phyloP scores from a whole-genome alignment of 1,140 invertebrate genomes.

The Drosophila nigrodunni region DNA sequence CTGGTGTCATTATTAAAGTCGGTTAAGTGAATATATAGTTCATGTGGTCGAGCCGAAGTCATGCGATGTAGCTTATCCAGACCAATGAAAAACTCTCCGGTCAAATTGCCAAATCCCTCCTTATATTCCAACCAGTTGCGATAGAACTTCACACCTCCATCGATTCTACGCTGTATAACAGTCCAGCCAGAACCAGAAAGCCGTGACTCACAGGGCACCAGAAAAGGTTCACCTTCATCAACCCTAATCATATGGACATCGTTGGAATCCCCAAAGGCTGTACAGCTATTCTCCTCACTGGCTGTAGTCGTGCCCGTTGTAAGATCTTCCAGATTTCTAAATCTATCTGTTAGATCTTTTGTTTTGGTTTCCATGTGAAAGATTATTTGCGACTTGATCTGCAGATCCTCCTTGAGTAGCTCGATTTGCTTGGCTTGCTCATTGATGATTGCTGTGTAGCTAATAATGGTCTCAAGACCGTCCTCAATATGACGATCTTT shows the following conservation, averaged over 20 bases:
- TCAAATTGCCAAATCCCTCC: slow-evolving; percentile 49
- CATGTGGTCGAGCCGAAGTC: slow-evolving; percentile 31
- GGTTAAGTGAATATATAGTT: slow-evolving; percentile 87
- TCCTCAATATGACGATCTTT: slow-evolving; percentile 25
- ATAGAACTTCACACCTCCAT: slow-evolving; percentile 43
- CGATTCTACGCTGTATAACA: slow-evolving; percentile 45
- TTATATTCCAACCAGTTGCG: slow-evolving; percentile 51
- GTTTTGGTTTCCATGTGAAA: slow-evolving; percentile 18
- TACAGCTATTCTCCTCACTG: slow-evolving; percentile 17
- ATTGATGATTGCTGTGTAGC: slow-evolving; percentile 27
- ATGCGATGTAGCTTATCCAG: slow-evolving; percentile 54
- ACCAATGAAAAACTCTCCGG: slow-evolving; percentile 56
- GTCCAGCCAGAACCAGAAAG: slow-evolving; percentile 40
- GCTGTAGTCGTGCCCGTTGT: background rate
- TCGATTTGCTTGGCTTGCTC: slow-evolving; percentile 37
- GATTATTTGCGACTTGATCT: slow-evolving; percentile 29
- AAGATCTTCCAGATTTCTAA: slow-evolving; percentile 23
- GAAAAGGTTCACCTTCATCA: slow-evolving; percentile 19
- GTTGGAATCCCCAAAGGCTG: slow-evolving; percentile 17
- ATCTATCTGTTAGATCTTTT: slow-evolving; percentile 8
- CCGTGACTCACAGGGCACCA: slow-evolving; percentile 33
- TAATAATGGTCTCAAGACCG: slow-evolving; percentile 22
- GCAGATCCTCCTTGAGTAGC: slow-evolving; percentile 12
- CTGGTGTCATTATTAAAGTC: slow-evolving; percentile 86
- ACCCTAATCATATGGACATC: slow-evolving; percentile 25